Evolutionary conservation across 2,113 vertebrate species (phyloP), one percentile per base, ranked within the genome.

Genomic region (Scomber colias): DNA sequence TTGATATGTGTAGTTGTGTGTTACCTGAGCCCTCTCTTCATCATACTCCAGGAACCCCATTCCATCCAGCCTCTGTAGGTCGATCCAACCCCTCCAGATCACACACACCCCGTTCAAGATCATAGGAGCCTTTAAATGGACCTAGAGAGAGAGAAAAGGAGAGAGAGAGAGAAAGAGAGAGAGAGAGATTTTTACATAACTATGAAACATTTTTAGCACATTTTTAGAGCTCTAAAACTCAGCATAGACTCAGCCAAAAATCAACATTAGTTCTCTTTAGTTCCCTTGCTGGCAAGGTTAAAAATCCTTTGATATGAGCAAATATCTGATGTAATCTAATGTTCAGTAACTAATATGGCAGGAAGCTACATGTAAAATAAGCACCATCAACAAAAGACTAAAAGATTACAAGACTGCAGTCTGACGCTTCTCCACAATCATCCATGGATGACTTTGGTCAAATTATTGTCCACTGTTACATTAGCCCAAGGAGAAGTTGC

Each of bases 41-140:
- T 99, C 98, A 57, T 97, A 99, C 81, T 99, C 98, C 95, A 99
- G 95, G 92, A 94, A 98, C 64, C 98, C 98, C 98, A 99, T 99
- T 86, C 98, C 98, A 85, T 99, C 98, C 92, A 99, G 94, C 87
- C 98, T 96, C 92, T 98, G 97, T 24, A 99, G 95, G 90, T 99
- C 98, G 75, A 99, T 98, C 97, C 97, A 99, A 86, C 98, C 98
- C 93, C 96, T 99, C 98, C 98, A 99, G 84, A 98, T 97, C 89
- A 99, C 98, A 94, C 98, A 99, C 78, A 99, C 98, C 51, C 98
- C 98, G 56, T 99, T 99, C 83, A 99, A 93, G 92, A 99, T 99
- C 98, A 99, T 99, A 6, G 98, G 98, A 30, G 98, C 98, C 88
- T 99, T 99, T 90, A 99, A 93, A 87, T 97, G 96, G 30, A 99